Base-by-base conservation (phyloP, 2,888 invertebrate species). In the Tuberolachnus salignus region DNA sequence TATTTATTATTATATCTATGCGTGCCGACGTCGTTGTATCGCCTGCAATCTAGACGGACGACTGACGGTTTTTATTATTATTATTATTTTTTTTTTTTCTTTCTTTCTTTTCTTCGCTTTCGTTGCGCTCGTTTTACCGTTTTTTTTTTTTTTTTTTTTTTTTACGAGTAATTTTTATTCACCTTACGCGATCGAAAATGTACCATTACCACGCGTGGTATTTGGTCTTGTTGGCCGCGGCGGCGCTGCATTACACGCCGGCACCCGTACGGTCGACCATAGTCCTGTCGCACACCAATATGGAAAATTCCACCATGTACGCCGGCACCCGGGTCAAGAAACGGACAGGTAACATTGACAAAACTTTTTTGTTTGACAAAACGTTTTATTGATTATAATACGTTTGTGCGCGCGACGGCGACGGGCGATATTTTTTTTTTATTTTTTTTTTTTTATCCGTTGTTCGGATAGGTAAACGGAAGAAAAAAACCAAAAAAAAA, bases 241-340 rank as follows among this genome's bases (percentile, higher is more conserved):
- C 64, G 13, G 13, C 23, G 16, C 61, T 67, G 23, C n/a, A 69
- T 16, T 16, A 42, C 16, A 21, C 49, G 49, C 59, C 67, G 14
- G 51, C 51, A 16, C 67, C 78, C 1, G 78, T 51, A n/a, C 49
- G 23, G 16, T 78, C 78, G 57, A 78, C 78, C 69, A 78, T 78
- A 23, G 78, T 78, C 11, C 34, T 78, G 42, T n/a, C 78, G 13
- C 67, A 78, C 78, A 78, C 78, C 14, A 78, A 69, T 1, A 59
- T 59, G 78, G 78, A 78, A 1, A 78, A 78, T 11, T 46, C 67
- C 8, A 67, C 78, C 26, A 59, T 59, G 59, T 78, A 49, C 59
- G 59, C 57, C n/a, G 78, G 78, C 19, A 51, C 53, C 19, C 14
- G 67, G 49, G 44, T 78, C 21, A 78, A 78, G 19, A 78, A 78